Evolutionary conservation across 2,113 vertebrate species (phyloP).

Genomic region (Hippocampus comes): DNA sequence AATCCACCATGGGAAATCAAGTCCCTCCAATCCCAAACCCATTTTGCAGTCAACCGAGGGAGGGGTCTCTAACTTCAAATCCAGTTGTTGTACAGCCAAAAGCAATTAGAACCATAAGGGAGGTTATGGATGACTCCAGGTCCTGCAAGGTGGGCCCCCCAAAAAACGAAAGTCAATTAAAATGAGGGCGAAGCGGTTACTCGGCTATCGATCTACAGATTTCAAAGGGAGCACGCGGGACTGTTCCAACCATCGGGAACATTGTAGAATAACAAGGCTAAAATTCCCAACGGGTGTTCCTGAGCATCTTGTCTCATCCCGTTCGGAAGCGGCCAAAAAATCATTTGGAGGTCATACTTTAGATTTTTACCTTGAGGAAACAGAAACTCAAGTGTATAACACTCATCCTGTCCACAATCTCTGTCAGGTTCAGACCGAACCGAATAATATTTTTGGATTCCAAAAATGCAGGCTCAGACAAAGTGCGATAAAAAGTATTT

Average conservation of each 20-base stretch:
- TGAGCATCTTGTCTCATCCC: conserved; percentile 14
- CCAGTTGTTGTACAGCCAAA: conserved; percentile 43
- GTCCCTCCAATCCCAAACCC: not conserved
- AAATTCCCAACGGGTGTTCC: conserved; percentile 19
- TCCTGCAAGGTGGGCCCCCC: conserved; percentile 38
- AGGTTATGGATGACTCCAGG: conserved; percentile 50
- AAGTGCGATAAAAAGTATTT: too few species aligned
- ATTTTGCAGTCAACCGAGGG: not conserved
- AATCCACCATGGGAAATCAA: conserved; percentile 6
- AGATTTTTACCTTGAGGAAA: not conserved
- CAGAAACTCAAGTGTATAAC: not conserved
- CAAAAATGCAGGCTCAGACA: too few species aligned
- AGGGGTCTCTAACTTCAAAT: not conserved
- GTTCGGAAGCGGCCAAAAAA: conserved; percentile 21
- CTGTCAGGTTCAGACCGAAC: too few species aligned
- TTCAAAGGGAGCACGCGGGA: conserved; percentile 20
- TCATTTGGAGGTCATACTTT: not conserved
- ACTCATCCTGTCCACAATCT: not conserved
- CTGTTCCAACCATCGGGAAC: conserved; percentile 54
- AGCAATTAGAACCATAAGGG: conserved; percentile 45
- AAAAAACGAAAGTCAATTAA: conserved; percentile 48
- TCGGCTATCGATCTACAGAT: conserved; percentile 31
- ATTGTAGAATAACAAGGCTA: conserved; percentile 8
- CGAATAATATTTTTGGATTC: too few species aligned
- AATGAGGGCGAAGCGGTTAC: conserved; percentile 22